Percentiles rank a stretch among this genome's conserved stretches.
These are phyloP conservation scores for Belgica antarctica DNA, from an alignment of 2,888 invertebrate genomes.

Conservation along the genomic window DNA sequence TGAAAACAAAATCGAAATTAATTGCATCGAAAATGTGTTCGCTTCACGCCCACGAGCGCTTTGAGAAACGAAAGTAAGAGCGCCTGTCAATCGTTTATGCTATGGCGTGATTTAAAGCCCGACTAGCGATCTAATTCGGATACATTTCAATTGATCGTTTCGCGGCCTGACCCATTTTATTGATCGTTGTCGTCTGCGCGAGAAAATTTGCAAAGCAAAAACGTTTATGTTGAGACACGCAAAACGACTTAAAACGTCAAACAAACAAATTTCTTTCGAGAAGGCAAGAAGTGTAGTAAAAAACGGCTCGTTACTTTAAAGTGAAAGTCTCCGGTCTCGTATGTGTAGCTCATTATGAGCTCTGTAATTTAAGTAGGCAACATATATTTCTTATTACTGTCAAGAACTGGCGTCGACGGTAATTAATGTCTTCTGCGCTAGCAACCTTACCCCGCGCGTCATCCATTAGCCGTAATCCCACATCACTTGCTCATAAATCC, in stretches of 20 bases:
- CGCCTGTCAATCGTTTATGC: constrained; percentile 12
- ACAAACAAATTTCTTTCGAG: background rate
- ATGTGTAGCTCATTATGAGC: background rate
- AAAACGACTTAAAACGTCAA: background rate
- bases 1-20: constrained; percentile 27
- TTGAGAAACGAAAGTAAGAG: background rate
- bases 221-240: background rate
- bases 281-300: no score
- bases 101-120: background rate
- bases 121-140: no score
- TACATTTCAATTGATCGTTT: no score
- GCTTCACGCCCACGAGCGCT: constrained; percentile 15
- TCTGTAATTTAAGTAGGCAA: constrained; percentile 23
- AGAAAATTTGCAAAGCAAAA: background rate
- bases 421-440: constrained; percentile 21
- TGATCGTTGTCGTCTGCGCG: background rate
- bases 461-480: constrained; percentile 16
- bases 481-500: background rate
- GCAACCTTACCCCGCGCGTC: background rate
- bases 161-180: background rate
- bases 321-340: constrained; percentile 15
- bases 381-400: constrained; percentile 18
- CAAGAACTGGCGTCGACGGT: constrained; percentile 21
- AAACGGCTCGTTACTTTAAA: constrained; percentile 3
- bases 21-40: constrained; percentile 19